Evolutionary conservation across 1,140 invertebrate species (phyloP).

Genomic region (Macrobrachium nipponense): DNA sequence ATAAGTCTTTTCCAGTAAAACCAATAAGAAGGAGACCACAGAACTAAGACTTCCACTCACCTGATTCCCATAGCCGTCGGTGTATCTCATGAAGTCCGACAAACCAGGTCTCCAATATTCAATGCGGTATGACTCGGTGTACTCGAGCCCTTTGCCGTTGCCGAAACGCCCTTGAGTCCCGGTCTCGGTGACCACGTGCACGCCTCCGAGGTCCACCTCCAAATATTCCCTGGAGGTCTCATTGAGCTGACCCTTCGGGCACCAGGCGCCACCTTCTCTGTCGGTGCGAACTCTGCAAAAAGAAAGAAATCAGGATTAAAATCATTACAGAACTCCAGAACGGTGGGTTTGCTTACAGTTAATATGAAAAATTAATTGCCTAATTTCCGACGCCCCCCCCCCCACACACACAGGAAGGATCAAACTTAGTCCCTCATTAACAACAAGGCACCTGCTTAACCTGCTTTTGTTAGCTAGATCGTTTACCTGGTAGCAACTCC

Average conservation of each 20-base stretch:
- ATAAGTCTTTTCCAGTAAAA: not conserved
- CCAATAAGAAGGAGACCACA: too few species aligned
- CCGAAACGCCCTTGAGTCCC: constrained; percentile 94
- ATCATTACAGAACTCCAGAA: not conserved
- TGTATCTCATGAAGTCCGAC: constrained; percentile 75
- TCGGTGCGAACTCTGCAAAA: constrained; percentile 82
- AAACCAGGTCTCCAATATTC: constrained; percentile 83
- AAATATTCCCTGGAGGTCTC: constrained; percentile 77
- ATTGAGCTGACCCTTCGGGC: constrained; percentile 80
- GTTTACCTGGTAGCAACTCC: too few species aligned
- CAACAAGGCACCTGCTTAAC: too few species aligned
- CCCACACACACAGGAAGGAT: too few species aligned
- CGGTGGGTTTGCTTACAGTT: too few species aligned
- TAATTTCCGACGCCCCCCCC: too few species aligned
- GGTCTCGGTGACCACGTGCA: constrained; percentile 86
- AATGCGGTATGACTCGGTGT: constrained; percentile 83
- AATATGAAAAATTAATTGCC: too few species aligned
- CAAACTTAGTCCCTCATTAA: too few species aligned
- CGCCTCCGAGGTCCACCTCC: constrained; percentile 83
- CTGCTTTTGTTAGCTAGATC: too few species aligned
- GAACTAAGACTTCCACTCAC: constrained; percentile 71
- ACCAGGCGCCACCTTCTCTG: constrained; percentile 93
- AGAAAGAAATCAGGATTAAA: not conserved
- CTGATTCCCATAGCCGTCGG: constrained; percentile 79
- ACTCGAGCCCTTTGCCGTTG: constrained; percentile 93